Base-by-base conservation (phyloP, 2,888 invertebrate genomes). In the Noctuana brunneofusca region DNA sequence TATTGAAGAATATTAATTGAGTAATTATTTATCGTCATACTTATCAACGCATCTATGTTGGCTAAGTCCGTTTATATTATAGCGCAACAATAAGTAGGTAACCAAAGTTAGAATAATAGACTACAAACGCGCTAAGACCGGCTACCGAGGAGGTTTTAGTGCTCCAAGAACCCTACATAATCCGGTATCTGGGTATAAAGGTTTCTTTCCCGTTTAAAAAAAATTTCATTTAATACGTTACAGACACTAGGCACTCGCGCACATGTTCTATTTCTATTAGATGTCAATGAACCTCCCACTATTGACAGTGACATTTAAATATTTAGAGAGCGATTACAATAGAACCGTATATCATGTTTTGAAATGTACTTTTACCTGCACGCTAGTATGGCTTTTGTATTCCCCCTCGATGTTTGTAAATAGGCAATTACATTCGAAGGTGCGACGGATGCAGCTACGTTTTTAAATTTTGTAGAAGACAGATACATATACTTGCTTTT, bases 231-330 rank as follows among this genome's bases (percentile, higher is more conserved):
- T 43, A 53, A 41, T 54, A 46, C 14, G 30, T 35, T 32, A 18
- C 22, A 35, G 48, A 22, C 22, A 49, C 48, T 49, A 49, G n/a
- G 12, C 12, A 41, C 32, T 48, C 27, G 50, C 27, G 49, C 27
- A 41, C 49, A 30, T 46, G 12, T 8, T 54, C 30, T 60, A 48
- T 48, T 48, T 54, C 35, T 30, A 30, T 30, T 30, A 20, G 18
- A 63, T 63, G 63, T 56, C 63, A 63, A 56, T 56, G 56, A 63
- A 49, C 63, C 46, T 63, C 43, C 30, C 43, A 30, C 30, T 50
- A 56, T 56, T 63, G 63, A 63, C 63, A 63, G 32, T 63, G 63
- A 63, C 56, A 57, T 63, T 63, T 57, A 63, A 63, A 63, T 63
- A 63, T 57, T 63, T 63, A 57, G 50, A 63, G 56, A 49, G 27